Base-by-base conservation (phyloP, 2,113 vertebrate genomes). In the Hippocampus barbouri region DNA sequence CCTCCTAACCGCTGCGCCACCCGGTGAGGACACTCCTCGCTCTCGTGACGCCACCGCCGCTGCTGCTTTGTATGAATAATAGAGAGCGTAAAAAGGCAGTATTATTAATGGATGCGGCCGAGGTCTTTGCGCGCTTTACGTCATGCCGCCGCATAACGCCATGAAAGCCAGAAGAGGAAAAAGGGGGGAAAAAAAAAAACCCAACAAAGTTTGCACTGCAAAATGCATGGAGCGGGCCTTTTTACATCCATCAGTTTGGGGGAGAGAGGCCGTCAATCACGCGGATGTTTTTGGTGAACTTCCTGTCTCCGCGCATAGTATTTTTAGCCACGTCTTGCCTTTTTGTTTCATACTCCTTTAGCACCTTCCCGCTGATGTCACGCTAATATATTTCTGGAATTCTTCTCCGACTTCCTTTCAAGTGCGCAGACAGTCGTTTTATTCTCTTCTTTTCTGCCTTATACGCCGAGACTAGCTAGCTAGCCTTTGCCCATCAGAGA, bases 241-340 rank as follows among this genome's bases (percentile, higher is more conserved):
- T 67, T 77, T 27, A 18, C 45, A 61, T 70, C 82, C 12, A 38
- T 71, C 60, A 72, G 75, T 78, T 69, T 84, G 66, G 74, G 54
- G 79, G 68, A 72, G 82, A 76, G 76, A 65, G 60, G 1, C 45
- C 45, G 23, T 74, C 71, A 88, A 88, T 91, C 90, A 89, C 85
- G 84, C 84, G 79, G 85, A 90, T 90, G 86, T 89, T 85, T 87
- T 79, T 78, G 76, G 83, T 87, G 80, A 76, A 85, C 81, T 87
- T 81, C 84, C 79, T 82, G 86, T 91, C 87, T 88, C 80, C 86
- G 18, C 83, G 83, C 85, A 69, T 54, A 72, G 85, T 91, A 91
- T 91, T 88, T 90, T 87, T 90, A 91, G 87, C 27, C 43, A 30
- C 79, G 77, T 79, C 63, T 77, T 85, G 78, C 78, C 79, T 74